Evolutionary conservation across 1,140 invertebrate genomes (phyloP).

Genomic region (Drosophila melanogaster): Release_6_plus_ISO1_MT NT_033777.3:14497501-14498000

Average conservation of each 20-base stretch:
- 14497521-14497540: no score
- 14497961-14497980: conserved; percentile 63
- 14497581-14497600: not conserved
- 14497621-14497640: conserved; percentile 32
- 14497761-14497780: conserved; percentile 66
- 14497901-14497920: conserved; percentile 68
- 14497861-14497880: not conserved
- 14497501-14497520: no score
- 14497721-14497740: conserved; percentile 48
- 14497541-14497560: no score
- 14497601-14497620: not conserved
- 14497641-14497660: conserved; percentile 78
- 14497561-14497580: not conserved
- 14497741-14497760: conserved; percentile 81
- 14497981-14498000: conserved; percentile 61
- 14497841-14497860: conserved; percentile 33
- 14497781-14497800: conserved; percentile 44
- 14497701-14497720: conserved; percentile 68
- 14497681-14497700: conserved; percentile 72
- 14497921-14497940: conserved; percentile 71
- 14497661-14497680: conserved; percentile 81
- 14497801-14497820: conserved; percentile 48
- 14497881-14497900: conserved; percentile 29
- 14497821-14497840: conserved; percentile 21
- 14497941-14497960: conserved; percentile 70